Percentiles rank a stretch among this genome's conserved stretches.
Conservation (phyloP, 2,113 vertebrate species). For the Bubo bubo region DNA sequence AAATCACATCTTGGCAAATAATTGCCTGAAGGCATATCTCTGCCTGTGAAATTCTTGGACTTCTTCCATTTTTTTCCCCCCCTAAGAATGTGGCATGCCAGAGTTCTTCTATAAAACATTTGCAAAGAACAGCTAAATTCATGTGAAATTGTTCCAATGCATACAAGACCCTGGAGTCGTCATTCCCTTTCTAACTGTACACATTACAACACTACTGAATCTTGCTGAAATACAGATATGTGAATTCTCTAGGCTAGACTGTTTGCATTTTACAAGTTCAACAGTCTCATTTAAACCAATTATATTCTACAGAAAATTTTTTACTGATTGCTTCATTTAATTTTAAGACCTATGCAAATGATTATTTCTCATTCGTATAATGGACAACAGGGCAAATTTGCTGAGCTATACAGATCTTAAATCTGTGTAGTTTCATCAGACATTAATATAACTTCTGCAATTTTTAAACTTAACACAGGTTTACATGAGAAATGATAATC, state of each 20-base stretch:
- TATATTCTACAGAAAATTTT: not conserved
- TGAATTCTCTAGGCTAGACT: not conserved
- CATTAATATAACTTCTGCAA: not conserved
- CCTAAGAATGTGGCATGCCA: not conserved
- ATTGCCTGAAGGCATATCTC: not conserved
- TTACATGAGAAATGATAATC: not conserved
- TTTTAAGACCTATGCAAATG: not conserved
- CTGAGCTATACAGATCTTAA: not conserved
- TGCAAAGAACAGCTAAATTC: not conserved
- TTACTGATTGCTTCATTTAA: not conserved
- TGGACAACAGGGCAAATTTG: not conserved
- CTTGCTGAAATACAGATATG: not conserved
- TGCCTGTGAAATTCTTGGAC: not conserved
- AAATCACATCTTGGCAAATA: not conserved
- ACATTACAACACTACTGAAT: not conserved
- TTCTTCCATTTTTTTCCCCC: not conserved
- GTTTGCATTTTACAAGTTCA: not conserved
- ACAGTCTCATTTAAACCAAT: not conserved
- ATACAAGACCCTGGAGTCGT: not conserved
- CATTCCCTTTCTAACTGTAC: not conserved
- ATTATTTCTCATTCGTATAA: not conserved
- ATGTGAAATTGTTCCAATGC: not conserved
- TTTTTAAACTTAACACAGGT: not conserved
- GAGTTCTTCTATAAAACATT: not conserved
- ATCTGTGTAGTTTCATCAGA: not conserved